Conservation (phyloP, 2,888 invertebrate genomes). For the Acleris sparsana region DNA sequence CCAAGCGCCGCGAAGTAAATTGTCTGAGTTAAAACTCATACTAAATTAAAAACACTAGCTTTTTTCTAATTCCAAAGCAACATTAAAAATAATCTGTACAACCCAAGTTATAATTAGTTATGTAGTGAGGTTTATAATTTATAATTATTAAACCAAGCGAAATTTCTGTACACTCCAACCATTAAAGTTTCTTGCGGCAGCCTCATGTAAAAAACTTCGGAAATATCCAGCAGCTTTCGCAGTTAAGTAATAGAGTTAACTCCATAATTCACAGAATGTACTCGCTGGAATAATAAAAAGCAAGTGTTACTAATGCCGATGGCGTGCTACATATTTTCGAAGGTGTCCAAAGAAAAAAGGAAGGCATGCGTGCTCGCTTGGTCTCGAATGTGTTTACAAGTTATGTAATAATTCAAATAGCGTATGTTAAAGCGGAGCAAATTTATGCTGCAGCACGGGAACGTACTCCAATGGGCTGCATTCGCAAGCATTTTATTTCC, state of each 20-base stretch:
- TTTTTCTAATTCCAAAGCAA: too few relatives aligned
- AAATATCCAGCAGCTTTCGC: slow-evolving; percentile 14
- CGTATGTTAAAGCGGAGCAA: slow-evolving; percentile 59
- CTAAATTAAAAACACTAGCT: too few relatives aligned
- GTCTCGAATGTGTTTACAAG: slow-evolving; percentile 78
- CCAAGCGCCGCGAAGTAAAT: not conserved
- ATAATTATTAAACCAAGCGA: not conserved
- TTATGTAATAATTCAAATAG: slow-evolving; percentile 81
- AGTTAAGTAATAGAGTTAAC: slow-evolving; percentile 14
- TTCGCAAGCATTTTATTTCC: slow-evolving; percentile 80
- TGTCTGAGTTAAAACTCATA: too few relatives aligned
- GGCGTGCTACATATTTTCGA: slow-evolving; percentile 50
- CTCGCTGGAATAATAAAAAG: slow-evolving; percentile 25
- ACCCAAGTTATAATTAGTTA: not conserved
- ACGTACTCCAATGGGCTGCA: slow-evolving; percentile 79
- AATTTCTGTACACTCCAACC: slow-evolving; percentile 3
- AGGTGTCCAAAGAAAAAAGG: slow-evolving; percentile 37
- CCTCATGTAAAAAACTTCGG: slow-evolving; percentile 5
- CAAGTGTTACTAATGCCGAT: slow-evolving; percentile 32
- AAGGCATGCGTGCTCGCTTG: slow-evolving; percentile 60
- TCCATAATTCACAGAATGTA: slow-evolving; percentile 19
- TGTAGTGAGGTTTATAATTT: not conserved
- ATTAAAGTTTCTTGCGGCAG: slow-evolving; percentile 9
- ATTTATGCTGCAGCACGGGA: slow-evolving; percentile 78
- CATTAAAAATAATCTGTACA: too few relatives aligned